Conservation (phyloP, 35 echinoderm and acorn worm species). For the Lytechinus variegatus region DNA sequence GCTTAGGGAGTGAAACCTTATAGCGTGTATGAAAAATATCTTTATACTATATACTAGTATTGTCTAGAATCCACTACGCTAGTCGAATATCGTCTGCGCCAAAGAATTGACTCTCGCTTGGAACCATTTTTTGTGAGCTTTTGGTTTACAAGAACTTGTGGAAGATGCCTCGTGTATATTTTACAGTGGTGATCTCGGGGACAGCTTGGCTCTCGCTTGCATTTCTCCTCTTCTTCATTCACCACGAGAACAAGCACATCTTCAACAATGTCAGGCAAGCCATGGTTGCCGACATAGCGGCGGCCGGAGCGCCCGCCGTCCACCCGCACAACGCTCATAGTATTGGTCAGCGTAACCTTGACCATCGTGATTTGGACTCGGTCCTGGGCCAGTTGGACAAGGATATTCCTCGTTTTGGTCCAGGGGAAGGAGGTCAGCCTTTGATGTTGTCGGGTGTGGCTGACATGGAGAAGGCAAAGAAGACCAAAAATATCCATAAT, state of each 20-base stretch:
- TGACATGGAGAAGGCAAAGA: conserved; percentile 5
- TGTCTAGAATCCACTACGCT: not conserved
- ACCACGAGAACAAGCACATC: conserved; percentile 53
- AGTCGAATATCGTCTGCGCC: not conserved
- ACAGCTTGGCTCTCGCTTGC: conserved; percentile 57
- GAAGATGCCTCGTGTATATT: conserved; percentile 30
- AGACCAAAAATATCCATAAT: conserved; percentile 26
- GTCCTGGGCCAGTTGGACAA: conserved; percentile 53
- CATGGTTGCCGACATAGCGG: conserved; percentile 7
- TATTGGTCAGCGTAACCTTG: not conserved
- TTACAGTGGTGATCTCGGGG: conserved; percentile 48
- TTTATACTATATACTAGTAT: not conserved
- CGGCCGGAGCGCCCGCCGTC: not conserved
- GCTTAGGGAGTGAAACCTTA: not conserved
- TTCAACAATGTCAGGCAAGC: not conserved
- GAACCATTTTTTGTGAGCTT: not conserved
- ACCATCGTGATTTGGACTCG: conserved; percentile 16
- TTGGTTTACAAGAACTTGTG: not conserved
- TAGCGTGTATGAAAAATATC: not conserved
- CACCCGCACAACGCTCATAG: conserved; percentile 15
- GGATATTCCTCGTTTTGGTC: conserved; percentile 61
- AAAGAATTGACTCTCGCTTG: not conserved
- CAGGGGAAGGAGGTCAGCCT: conserved; percentile 68
- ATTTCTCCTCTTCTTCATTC: conserved; percentile 55
- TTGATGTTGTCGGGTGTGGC: conserved; percentile 59